A percentile compares a stretch with the other conserved stretches of the same genome.
Evolutionary conservation across 1,140 invertebrate genomes (phyloP).

Genomic region (Aphis gossypii): DNA sequence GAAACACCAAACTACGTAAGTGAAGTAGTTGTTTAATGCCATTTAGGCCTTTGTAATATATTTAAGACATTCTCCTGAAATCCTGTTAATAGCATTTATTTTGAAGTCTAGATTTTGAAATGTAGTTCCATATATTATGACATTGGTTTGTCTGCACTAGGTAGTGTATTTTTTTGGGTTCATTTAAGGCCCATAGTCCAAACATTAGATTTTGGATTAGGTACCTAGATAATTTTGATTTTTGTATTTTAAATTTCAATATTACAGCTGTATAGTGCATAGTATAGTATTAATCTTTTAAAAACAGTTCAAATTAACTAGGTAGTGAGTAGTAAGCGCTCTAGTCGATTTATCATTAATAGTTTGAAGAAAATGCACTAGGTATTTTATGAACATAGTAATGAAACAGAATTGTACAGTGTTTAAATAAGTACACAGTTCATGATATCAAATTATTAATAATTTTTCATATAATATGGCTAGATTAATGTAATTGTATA

Average conservation of each 20-base stretch:
- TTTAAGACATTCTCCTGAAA: not conserved
- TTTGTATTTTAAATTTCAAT: slow-evolving; percentile 38
- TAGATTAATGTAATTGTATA: not conserved
- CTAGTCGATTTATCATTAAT: not conserved
- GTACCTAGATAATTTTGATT: slow-evolving; percentile 23
- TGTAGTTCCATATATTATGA: not conserved
- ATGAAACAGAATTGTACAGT: slow-evolving; percentile 6
- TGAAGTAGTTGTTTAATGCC: not conserved
- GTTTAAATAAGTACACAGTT: not conserved
- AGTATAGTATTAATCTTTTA: slow-evolving; percentile 20
- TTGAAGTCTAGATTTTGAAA: slow-evolving; percentile 28
- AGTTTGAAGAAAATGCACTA: not conserved
- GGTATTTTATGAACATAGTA: not conserved
- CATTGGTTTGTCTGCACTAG: not conserved
- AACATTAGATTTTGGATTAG: slow-evolving; percentile 44
- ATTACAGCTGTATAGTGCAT: slow-evolving; percentile 21
- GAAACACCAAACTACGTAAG: slow-evolving; percentile 58
- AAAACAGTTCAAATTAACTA: not conserved
- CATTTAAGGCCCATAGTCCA: slow-evolving; percentile 1
- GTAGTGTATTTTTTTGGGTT: slow-evolving; percentile 24
- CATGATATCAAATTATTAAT: not conserved
- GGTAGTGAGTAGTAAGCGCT: slow-evolving; percentile 16
- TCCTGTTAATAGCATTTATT: slow-evolving; percentile 9
- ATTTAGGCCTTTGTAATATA: not conserved
- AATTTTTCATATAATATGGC: not conserved